A percentile compares a stretch with the other conserved stretches of the same genome.
Evolutionary conservation across 1,140 invertebrate genomes (phyloP).

Genomic region (Drosophila pseudoobscura): DNA sequence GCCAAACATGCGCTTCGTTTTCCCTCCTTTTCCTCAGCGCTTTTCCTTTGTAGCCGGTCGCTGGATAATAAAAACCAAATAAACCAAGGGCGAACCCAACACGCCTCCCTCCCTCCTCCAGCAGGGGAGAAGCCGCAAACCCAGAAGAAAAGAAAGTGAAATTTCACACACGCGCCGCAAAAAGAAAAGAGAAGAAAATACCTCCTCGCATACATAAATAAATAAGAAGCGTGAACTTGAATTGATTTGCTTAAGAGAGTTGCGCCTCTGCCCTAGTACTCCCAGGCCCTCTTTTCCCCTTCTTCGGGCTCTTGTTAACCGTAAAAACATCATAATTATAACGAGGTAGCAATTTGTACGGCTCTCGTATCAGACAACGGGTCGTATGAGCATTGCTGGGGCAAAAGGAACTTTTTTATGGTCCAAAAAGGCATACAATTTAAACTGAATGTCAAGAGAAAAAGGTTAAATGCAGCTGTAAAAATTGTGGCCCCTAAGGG

Average conservation of each 20-base stretch:
- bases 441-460: slow-evolving; percentile 65
- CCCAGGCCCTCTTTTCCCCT: neutral
- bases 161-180: slow-evolving; percentile 62
- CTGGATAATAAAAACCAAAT: slow-evolving; percentile 75
- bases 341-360: slow-evolving; percentile 72
- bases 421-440: slow-evolving; percentile 69
- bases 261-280: too few species aligned
- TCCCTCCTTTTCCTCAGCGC: slow-evolving; percentile 14
- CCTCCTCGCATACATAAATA: slow-evolving; percentile 25
- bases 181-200: slow-evolving; percentile 7
- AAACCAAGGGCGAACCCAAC: slow-evolving; percentile 52
- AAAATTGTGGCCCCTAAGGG: slow-evolving; percentile 39
- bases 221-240: slow-evolving; percentile 75
- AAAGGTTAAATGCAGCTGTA: slow-evolving; percentile 78
- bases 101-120: neutral
- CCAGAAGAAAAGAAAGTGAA: slow-evolving; percentile 48
- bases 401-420: slow-evolving; percentile 63
- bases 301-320: slow-evolving; percentile 38
- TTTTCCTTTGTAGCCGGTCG: slow-evolving; percentile 22
- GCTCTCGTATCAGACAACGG: slow-evolving; percentile 20
- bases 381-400: slow-evolving; percentile 60
- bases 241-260: slow-evolving; percentile 67
- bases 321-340: slow-evolving; percentile 78
- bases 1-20: slow-evolving; percentile 30
- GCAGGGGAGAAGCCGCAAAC: slow-evolving; percentile 39